Percentiles rank a stretch among this genome's conserved stretches.
Evolutionary conservation across 2,888 invertebrate genomes (phyloP).

Genomic region (Cremastinae sp.): DNA sequence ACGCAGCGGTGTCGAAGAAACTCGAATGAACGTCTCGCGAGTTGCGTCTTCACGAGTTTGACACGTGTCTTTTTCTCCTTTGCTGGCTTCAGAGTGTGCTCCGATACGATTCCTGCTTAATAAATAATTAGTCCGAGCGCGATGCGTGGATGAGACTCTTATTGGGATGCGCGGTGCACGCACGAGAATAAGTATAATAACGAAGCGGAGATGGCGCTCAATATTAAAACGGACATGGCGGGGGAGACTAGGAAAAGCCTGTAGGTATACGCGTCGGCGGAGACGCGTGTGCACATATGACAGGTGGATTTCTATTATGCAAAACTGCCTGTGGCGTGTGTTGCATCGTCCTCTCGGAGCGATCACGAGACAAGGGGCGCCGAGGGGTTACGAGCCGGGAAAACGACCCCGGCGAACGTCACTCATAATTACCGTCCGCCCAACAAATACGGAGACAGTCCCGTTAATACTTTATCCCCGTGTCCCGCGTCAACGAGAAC

Average conservation of each 20-base stretch:
- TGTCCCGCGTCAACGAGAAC: neutral
- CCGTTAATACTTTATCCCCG: constrained; percentile 25
- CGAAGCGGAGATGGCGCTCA: constrained; percentile 27
- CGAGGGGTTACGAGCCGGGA: constrained; percentile 37
- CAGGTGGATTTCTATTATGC: constrained; percentile 57
- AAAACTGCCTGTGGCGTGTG: constrained; percentile 44
- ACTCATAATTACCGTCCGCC: constrained; percentile 52
- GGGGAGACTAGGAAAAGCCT: constrained; percentile 18
- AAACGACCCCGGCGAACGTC: constrained; percentile 40
- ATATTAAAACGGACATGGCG: constrained; percentile 47
- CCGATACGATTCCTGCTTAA: neutral
- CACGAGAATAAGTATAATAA: too few species aligned
- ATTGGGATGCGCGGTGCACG: neutral
- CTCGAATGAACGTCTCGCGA: too few species aligned
- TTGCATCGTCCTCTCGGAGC: constrained; percentile 38
- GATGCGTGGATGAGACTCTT: too few species aligned
- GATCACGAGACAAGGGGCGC: constrained; percentile 47
- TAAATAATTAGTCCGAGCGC: neutral
- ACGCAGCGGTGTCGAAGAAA: too few species aligned
- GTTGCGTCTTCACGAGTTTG: too few species aligned
- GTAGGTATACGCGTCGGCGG: too few species aligned
- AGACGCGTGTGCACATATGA: constrained; percentile 28
- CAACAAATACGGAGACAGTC: constrained; percentile 32
- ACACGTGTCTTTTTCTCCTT: too few species aligned
- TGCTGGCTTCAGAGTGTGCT: neutral